Evolutionary conservation across 2,113 vertebrate species (phyloP), one percentile per base, ranked within the genome.

Genomic region (Crocuta crocuta): DNA sequence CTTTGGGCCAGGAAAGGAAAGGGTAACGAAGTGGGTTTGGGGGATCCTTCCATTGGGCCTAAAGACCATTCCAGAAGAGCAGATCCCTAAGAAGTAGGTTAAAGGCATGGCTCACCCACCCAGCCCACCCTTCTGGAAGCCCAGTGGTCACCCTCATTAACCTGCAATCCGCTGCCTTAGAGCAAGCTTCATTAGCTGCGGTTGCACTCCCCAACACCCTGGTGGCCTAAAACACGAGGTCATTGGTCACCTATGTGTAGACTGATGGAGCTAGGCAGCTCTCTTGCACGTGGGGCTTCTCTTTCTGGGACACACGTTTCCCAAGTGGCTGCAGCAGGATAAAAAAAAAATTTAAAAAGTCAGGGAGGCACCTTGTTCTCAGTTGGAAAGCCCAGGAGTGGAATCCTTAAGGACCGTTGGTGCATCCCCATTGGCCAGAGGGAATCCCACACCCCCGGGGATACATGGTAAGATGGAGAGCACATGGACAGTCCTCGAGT

Each of bases 401-500:
- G 17, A 87, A 26, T 4, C 53, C 24, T 70, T 90, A 63, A 61
- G 7, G 39, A 21, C 45, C 0, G 3, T 23, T 53, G 12, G 28
- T 5, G 55, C 53, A 48, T 2, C 35, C 35, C 13, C 4, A 0
- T 50, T 48, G n/a, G 33, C 89, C 43, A 33, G 50, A 81, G n/a
- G 9, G 26, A 33, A 87, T 63, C 95, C 33, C 33, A 23, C 11
- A 45, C 53, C 74, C 5, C 16, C 12, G 11, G 24, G 43, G 43
- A 68, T 15, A 35, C 11, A 9, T 2, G 45, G 4, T 16, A n/a
- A 86, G 26, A 39, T 10, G 7, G 31, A 15, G 17, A 16, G 17
- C 17, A 4, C 17, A 1, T 1, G 1, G n/a, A 26, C 26, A 11
- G 61, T n/a, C 10, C 0, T 0, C 28, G 55, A 48, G 17, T 33